Evolutionary conservation across 2,797 vertebrate genomes (phyloP).

Genomic region (Meda fulgida): DNA sequence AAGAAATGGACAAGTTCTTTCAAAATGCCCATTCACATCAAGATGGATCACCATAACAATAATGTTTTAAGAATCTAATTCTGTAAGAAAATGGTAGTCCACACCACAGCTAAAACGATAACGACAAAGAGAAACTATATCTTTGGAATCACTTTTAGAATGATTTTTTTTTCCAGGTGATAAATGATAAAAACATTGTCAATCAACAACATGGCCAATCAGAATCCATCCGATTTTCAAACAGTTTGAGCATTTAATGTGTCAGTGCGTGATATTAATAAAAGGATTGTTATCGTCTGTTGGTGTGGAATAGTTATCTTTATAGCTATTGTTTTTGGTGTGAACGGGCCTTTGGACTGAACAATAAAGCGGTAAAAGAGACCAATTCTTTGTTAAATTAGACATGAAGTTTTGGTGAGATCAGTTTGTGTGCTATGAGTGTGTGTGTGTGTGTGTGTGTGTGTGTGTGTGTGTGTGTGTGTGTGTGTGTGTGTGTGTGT

Average conservation of each 20-base stretch:
- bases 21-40: neutral
- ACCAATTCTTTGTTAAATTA: neutral
- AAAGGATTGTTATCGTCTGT: neutral
- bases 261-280: neutral
- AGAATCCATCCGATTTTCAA: neutral
- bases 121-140: neutral
- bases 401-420: neutral
- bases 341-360: neutral
- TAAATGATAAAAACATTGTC: neutral
- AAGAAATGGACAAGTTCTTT: neutral
- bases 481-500: neutral
- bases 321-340: neutral
- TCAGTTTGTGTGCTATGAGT: neutral
- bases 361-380: neutral
- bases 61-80: neutral
- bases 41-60: neutral
- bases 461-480: too few species aligned
- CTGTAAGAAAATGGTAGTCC: neutral
- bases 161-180: neutral
- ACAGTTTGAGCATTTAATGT: neutral
- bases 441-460: neutral
- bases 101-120: neutral
- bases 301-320: neutral
- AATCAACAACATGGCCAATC: neutral
- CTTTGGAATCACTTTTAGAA: neutral